Percentiles rank a stretch among this genome's conserved stretches.
Evolutionary conservation across 2,113 vertebrate genomes (phyloP).

Genomic region (Phylloscopus trochiloides): DNA sequence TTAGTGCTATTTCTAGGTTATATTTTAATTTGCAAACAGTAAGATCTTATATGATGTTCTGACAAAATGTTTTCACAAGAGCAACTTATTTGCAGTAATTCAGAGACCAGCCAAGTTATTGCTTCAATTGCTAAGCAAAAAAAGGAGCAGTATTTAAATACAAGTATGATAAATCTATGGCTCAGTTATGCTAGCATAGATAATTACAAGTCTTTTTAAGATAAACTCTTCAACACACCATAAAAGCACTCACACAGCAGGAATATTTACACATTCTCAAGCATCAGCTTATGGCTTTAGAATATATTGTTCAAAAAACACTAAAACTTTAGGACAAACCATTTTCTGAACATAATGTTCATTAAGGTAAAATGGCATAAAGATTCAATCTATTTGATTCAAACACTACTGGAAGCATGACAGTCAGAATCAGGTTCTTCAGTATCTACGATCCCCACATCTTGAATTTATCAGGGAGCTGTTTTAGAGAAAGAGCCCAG

Average conservation of each 20-base stretch:
- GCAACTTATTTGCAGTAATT: neutral
- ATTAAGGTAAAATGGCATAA: neutral
- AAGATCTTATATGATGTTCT: neutral
- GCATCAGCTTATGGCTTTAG: conserved; percentile 23
- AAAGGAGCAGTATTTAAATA: neutral
- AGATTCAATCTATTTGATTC: neutral
- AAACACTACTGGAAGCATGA: neutral
- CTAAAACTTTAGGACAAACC: conserved; percentile 20
- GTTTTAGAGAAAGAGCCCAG: neutral
- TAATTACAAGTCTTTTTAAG: neutral
- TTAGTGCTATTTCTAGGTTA: conserved; percentile 29
- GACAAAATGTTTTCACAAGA: neutral
- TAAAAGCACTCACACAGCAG: conserved; percentile 27
- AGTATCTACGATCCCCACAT: neutral
- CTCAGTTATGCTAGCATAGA: neutral
- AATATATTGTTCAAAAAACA: conserved; percentile 17
- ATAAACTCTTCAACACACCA: conserved; percentile 11
- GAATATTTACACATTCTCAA: conserved; percentile 7
- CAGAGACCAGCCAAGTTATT: neutral
- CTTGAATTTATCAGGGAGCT: neutral
- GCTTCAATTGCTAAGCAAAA: conserved; percentile 7
- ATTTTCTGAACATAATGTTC: conserved; percentile 4
- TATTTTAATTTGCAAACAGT: conserved; percentile 17
- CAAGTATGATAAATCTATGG: neutral
- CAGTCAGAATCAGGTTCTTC: neutral